Evolutionary conservation across 1,140 invertebrate species (phyloP).

Genomic region (Zophobas atratus): DNA sequence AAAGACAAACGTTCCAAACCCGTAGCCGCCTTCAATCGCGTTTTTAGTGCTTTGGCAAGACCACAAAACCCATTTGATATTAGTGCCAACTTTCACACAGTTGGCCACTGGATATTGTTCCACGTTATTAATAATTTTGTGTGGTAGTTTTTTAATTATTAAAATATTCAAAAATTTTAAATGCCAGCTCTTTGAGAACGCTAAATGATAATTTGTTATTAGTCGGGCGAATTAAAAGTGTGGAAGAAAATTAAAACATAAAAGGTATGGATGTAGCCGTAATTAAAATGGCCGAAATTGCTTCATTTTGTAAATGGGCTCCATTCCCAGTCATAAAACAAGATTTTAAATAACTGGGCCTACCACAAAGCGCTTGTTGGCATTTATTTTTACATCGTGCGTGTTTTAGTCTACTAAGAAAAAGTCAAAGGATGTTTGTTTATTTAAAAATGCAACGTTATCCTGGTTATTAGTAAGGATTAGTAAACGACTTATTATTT

Average conservation of each 20-base stretch:
- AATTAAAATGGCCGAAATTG: constrained; percentile 5
- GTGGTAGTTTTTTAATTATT: too few species aligned
- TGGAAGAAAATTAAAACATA: constrained; percentile 1
- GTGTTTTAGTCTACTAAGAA: background rate
- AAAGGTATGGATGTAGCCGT: constrained; percentile 11
- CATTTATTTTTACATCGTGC: background rate
- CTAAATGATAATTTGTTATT: constrained; percentile 4
- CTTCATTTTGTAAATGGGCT: background rate
- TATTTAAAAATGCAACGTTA: too few species aligned
- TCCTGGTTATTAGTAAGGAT: too few species aligned
- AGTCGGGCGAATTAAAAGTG: background rate
- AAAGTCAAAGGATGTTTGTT: background rate
- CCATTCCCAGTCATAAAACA: background rate
- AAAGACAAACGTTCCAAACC: too few species aligned
- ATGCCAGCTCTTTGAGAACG: background rate
- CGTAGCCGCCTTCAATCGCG: too few species aligned
- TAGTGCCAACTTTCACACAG: too few species aligned
- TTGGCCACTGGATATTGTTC: too few species aligned
- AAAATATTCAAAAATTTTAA: background rate
- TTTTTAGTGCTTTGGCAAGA: too few species aligned
- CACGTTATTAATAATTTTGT: too few species aligned
- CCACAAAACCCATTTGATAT: too few species aligned
- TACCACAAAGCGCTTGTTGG: background rate
- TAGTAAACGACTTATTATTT: too few species aligned
- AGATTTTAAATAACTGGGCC: background rate